Evolutionary conservation across 2,797 vertebrate genomes (phyloP).

Genomic region (Taenioides sp.): DNA sequence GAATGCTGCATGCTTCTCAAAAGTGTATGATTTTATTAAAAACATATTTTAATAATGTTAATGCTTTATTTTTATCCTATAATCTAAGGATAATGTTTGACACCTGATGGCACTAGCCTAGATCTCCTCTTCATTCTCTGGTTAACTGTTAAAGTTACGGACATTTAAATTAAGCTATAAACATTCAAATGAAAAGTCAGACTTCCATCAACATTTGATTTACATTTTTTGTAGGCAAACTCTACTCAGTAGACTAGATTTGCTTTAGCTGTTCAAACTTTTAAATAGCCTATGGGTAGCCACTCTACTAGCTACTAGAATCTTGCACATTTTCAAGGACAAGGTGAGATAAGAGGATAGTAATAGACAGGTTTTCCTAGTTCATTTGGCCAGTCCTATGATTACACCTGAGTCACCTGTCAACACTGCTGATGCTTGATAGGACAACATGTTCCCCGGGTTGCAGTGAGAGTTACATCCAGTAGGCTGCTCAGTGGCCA

Average conservation of each 20-base stretch:
- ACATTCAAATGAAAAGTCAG: not conserved
- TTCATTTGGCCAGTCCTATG: slow-evolving; percentile 9
- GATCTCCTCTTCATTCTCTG: too few relatives aligned
- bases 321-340: slow-evolving; percentile 3
- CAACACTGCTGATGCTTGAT: slow-evolving; percentile 19
- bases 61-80: too few relatives aligned
- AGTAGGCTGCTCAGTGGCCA: too few relatives aligned
- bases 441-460: too few relatives aligned
- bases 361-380: not conserved
- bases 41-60: not conserved
- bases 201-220: not conserved
- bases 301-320: not conserved
- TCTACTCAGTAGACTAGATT: not conserved
- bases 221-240: not conserved
- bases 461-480: too few relatives aligned
- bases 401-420: slow-evolving; percentile 11
- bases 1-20: slow-evolving; percentile 46
- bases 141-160: too few relatives aligned
- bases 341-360: not conserved
- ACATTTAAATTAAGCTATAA: too few relatives aligned
- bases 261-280: not conserved
- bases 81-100: too few relatives aligned
- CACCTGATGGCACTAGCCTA: too few relatives aligned
- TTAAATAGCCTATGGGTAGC: not conserved
- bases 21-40: not conserved